Evolutionary conservation across 2,888 invertebrate species (phyloP).

Genomic region (Rapana venosa): DNA sequence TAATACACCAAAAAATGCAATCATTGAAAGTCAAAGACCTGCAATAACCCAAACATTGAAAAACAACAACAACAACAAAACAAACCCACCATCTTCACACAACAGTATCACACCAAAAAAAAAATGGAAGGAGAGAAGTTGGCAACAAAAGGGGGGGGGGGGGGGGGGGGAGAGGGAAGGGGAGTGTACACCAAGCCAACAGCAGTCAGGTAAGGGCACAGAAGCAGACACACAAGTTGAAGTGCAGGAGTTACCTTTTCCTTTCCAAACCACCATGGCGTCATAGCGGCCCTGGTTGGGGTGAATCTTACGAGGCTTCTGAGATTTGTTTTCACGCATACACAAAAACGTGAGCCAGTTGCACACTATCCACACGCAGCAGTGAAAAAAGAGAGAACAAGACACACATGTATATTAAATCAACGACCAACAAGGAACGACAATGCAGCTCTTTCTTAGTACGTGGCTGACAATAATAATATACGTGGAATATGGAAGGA

Average conservation of each 20-base stretch:
- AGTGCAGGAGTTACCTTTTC: slow-evolving; percentile 61
- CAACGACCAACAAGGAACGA: background rate
- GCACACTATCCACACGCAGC: slow-evolving; percentile 64
- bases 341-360: slow-evolving; percentile 75
- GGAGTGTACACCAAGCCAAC: background rate
- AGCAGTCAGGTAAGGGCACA: too few relatives aligned
- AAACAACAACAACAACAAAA: too few relatives aligned
- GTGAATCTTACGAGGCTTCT: slow-evolving; percentile 66
- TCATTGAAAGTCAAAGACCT: too few relatives aligned
- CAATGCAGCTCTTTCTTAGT: background rate
- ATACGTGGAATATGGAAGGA: background rate
- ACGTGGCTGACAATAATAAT: background rate
- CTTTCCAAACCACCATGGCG: slow-evolving; percentile 76
- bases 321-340: slow-evolving; percentile 68
- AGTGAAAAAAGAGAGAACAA: slow-evolving; percentile 34
- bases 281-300: slow-evolving; percentile 73
- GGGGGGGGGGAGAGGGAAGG: background rate
- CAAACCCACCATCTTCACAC: too few relatives aligned
- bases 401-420: background rate
- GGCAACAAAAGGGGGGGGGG: background rate
- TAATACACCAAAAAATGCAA: too few relatives aligned
- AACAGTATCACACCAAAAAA: background rate
- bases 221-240: background rate
- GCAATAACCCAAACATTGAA: too few relatives aligned
- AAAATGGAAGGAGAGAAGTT: background rate